phyloP scores from a whole-genome alignment of 2,113 vertebrate genomes.

The Triplophysa tibetana region DNA sequence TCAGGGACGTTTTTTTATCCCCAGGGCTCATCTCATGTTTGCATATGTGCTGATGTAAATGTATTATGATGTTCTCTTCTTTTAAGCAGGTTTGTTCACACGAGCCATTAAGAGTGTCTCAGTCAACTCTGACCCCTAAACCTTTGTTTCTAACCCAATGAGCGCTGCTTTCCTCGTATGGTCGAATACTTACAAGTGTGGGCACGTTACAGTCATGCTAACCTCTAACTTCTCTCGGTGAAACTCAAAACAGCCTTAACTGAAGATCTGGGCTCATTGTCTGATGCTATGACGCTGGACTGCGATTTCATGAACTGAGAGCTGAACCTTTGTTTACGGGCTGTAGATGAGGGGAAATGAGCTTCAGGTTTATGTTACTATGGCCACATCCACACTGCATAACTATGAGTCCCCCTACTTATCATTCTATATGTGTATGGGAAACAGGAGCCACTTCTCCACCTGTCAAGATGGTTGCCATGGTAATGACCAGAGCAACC shows the following conservation, averaged over 20 bases:
- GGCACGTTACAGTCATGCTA: conserved; percentile 39
- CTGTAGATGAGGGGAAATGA: not conserved
- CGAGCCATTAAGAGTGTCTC: conserved; percentile 35
- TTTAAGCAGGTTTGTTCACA: conserved; percentile 57
- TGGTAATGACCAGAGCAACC: not conserved
- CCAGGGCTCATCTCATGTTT: conserved; percentile 3
- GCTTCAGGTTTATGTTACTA: not conserved
- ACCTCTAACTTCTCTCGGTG: conserved; percentile 30
- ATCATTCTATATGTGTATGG: not conserved
- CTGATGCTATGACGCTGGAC: conserved; percentile 2
- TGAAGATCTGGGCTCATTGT: conserved; percentile 21
- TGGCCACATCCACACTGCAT: conserved; percentile 4
- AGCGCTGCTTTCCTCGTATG: conserved; percentile 30
- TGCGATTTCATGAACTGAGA: conserved; percentile 4
- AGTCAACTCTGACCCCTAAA: conserved; percentile 8
- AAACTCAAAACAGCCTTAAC: conserved; percentile 35
- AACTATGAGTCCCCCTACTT: not conserved
- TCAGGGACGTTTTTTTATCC: conserved; percentile 7
- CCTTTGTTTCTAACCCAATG: conserved; percentile 46
- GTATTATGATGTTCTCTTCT: conserved; percentile 39
- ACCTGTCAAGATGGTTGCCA: not conserved
- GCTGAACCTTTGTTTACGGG: conserved; percentile 8
- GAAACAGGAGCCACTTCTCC: not conserved
- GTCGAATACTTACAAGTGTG: conserved; percentile 3
- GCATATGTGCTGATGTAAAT: conserved; percentile 48